Evolutionary conservation across 2,113 vertebrate genomes (phyloP), one percentile per base, ranked within the genome.

Genomic region (Orientallactaga bullata): DNA sequence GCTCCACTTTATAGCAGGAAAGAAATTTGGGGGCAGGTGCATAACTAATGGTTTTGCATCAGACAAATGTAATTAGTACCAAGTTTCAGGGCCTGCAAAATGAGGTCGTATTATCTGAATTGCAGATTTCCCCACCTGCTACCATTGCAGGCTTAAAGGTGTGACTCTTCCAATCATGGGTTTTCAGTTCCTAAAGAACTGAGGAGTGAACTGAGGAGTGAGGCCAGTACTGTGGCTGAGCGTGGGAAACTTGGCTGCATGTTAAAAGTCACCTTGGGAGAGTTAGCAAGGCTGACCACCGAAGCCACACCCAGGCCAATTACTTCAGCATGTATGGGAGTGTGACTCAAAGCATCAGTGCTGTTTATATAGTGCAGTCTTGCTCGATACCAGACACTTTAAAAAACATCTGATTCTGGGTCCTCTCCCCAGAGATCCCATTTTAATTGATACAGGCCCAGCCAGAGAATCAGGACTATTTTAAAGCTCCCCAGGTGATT

Each of bases 71-170:
- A 90, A 94, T 95, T 73, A 94, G 79, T 60, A 85, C 84, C 74
- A 88, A 74, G 51, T 86, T 77, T 35, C 55, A 42, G 0, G 9
- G 74, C 74, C 85, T 94, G 32, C 61, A 95, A 90, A 92, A 95
- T 88, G 82, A 94, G 88, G 63, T 88, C 47, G 73, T 80, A 88
- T 26, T 60, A 89, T 93, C 88, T 95, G 92, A 95, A 96, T 93
- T 91, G 73, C 94, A 95, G 82, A 95, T 95, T 95, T 86, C 8
- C 63, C 82, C 90, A 95, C 93, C 81, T 95, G 91, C 90, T 90
- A 85, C 91, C 74, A 30, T 3, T 20, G 18, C 18, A 85, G 17
- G 3, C 37, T n/a, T 24, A 47, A 76, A 94, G 65, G 42, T 88
- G 10, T 74, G 72, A 79, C 65, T 55, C 23, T 63, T 84, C 77